phyloP scores from a whole-genome alignment of 2,797 vertebrate species.

The Megalops cyprinoides region DNA sequence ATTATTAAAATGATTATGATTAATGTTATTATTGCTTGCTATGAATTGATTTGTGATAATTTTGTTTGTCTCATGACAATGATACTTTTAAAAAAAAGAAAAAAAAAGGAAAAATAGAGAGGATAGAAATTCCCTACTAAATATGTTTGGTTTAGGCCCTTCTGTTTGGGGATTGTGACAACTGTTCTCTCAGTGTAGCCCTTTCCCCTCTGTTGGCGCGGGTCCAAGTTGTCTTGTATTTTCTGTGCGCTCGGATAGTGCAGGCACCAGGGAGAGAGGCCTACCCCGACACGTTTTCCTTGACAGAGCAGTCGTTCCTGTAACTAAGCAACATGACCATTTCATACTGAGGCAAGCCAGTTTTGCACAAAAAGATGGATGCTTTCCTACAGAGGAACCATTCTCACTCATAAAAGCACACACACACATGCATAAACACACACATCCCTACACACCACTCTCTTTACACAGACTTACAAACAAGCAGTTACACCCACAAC shows the following conservation, averaged over 20 bases:
- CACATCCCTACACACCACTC: slow-evolving; percentile 23
- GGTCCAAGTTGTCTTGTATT: slow-evolving; percentile 32
- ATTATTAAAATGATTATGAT: slow-evolving; percentile 69
- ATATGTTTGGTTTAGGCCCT: slow-evolving; percentile 35
- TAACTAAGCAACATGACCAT: slow-evolving; percentile 70
- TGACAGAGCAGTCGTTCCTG: slow-evolving; percentile 49
- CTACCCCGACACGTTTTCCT: slow-evolving; percentile 51
- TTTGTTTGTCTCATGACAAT: slow-evolving; percentile 69
- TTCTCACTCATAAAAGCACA: slow-evolving; percentile 53
- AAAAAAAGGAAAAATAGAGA: slow-evolving; percentile 64
- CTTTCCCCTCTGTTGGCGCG: slow-evolving; percentile 36
- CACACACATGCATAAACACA: slow-evolving; percentile 33
- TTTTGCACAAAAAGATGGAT: slow-evolving; percentile 61
- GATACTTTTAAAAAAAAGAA: slow-evolving; percentile 71
- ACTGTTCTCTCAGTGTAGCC: slow-evolving; percentile 42
- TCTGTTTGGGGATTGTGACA: slow-evolving; percentile 42
- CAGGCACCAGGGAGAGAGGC: slow-evolving; percentile 43
- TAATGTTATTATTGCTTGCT: slow-evolving; percentile 74
- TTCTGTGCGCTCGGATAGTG: slow-evolving; percentile 32
- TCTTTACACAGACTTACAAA: too few relatives aligned
- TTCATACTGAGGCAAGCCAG: slow-evolving; percentile 61
- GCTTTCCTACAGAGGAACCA: slow-evolving; percentile 62
- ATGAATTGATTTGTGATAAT: slow-evolving; percentile 70
- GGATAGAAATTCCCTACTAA: slow-evolving; percentile 50
- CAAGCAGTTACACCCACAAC: slow-evolving; percentile 6